Conservation (phyloP, 2,797 vertebrate genomes). For the Trematomus bernacchii region DNA sequence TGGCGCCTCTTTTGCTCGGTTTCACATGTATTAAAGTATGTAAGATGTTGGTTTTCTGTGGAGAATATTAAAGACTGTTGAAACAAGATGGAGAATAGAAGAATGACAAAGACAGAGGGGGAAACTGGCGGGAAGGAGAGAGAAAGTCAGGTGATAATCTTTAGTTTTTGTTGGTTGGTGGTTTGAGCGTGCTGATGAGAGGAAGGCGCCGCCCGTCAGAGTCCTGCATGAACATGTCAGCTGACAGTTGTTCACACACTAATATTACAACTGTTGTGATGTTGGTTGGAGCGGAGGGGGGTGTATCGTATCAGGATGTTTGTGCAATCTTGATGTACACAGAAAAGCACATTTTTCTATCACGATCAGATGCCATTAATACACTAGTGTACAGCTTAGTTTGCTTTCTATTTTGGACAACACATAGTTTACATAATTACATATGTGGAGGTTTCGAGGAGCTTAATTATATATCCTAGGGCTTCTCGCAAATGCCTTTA, state of each 20-base stretch:
- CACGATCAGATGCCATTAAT: constrained; percentile 54
- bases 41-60: constrained; percentile 39
- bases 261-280: constrained; percentile 9
- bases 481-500: constrained; percentile 60
- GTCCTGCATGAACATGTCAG: constrained; percentile 24
- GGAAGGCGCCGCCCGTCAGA: constrained; percentile 25
- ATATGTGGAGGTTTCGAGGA: constrained; percentile 57
- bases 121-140: neutral
- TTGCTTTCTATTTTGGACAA: constrained; percentile 58
- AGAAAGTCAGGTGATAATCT: constrained; percentile 3
- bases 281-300: constrained; percentile 18
- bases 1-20: constrained; percentile 53
- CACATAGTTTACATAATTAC: constrained; percentile 71
- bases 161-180: constrained; percentile 19
- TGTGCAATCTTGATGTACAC: constrained; percentile 74
- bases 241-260: constrained; percentile 44
- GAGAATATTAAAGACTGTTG: constrained; percentile 28
- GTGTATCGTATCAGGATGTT: constrained; percentile 65
- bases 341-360: constrained; percentile 60
- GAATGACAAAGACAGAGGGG: neutral
- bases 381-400: constrained; percentile 84
- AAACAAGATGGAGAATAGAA: constrained; percentile 3
- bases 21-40: constrained; percentile 35
- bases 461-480: constrained; percentile 53
- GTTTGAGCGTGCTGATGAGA: constrained; percentile 5